Conservation (phyloP, 2,113 vertebrate genomes). For the Myodes glareolus region DNA sequence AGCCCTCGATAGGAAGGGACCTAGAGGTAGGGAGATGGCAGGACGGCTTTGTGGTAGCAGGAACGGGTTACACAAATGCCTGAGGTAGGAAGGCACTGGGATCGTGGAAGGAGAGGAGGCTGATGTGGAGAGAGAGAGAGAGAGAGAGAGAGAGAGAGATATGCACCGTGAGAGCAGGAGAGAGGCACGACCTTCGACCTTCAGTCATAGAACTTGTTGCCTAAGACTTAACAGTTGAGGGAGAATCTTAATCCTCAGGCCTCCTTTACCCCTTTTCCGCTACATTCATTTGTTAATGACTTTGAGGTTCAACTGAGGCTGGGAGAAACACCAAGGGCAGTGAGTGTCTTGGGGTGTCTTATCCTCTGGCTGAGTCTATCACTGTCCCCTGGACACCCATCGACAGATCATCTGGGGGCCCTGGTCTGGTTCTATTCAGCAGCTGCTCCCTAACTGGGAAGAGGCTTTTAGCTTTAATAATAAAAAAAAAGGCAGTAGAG, state of each 20-base stretch:
- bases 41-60: neutral
- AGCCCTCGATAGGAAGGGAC: neutral
- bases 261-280: neutral
- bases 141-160: no score
- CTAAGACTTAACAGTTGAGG: neutral
- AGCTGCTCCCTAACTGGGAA: conserved; percentile 71
- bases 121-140: neutral
- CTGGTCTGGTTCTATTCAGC: conserved; percentile 46
- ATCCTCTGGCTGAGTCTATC: conserved; percentile 3
- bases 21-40: neutral
- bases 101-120: neutral
- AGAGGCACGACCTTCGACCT: neutral
- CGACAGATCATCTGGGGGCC: neutral
- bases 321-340: neutral
- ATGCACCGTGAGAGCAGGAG: neutral
- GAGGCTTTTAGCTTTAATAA: conserved; percentile 84
- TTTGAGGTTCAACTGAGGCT: neutral
- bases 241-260: neutral
- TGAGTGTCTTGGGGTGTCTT: neutral
- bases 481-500: conserved; percentile 72
- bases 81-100: neutral
- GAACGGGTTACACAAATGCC: neutral
- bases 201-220: neutral
- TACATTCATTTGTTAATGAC: neutral
- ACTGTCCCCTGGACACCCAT: conserved; percentile 43